A percentile compares a stretch with the other conserved stretches of the same genome.
Conservation (phyloP, 2,113 vertebrate species). For the Tonatia bakeri region DNA sequence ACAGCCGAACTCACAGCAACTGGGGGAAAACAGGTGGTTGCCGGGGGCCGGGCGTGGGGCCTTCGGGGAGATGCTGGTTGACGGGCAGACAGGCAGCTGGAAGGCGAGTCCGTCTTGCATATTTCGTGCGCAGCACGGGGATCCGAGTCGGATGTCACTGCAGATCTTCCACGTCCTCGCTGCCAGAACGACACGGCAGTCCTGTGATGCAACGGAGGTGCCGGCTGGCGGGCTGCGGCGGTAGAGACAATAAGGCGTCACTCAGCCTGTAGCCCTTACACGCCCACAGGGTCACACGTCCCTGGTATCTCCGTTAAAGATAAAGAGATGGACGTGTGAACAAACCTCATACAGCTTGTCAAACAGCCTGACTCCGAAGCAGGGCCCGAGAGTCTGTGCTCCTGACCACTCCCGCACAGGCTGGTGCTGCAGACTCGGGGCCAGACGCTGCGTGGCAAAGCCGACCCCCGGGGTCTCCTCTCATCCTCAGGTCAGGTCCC, state of each 20-base stretch:
- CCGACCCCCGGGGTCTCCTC: background rate
- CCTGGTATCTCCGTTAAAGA: background rate
- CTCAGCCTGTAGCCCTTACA: background rate
- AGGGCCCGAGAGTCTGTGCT: background rate
- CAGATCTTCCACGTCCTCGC: background rate
- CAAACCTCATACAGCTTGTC: background rate
- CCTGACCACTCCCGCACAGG: background rate
- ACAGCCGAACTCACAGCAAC: background rate
- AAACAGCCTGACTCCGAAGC: background rate
- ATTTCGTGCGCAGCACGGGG: too few species aligned
- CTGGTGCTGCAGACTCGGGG: rapidly evolving
- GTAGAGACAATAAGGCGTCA: background rate
- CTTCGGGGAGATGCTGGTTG: background rate
- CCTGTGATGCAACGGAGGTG: background rate
- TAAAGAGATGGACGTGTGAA: background rate
- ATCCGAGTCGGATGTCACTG: background rate
- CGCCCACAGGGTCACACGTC: background rate
- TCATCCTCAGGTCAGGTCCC: background rate
- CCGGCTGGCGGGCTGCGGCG: background rate
- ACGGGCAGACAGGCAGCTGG: background rate
- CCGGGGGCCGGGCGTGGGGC: background rate
- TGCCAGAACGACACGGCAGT: background rate
- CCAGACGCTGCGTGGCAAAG: background rate
- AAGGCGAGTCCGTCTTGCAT: background rate
- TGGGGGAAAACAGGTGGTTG: background rate